phyloP scores from a whole-genome alignment of 2,888 invertebrate species.

The Enchytraeus crypticus region DNA sequence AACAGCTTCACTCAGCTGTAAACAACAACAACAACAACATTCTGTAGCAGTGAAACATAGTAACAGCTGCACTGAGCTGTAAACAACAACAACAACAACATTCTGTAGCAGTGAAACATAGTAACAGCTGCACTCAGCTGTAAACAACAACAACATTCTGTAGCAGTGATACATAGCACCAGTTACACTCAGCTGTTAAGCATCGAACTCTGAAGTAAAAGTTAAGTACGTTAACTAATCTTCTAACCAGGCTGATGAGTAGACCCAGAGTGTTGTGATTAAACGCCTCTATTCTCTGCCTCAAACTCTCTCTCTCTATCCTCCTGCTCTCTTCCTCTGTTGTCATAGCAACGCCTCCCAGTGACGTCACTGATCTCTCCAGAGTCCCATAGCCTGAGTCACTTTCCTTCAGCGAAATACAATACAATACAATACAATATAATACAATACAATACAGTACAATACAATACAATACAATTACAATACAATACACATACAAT shows the following conservation, averaged over 20 bases:
- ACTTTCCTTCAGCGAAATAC: constrained; percentile 25
- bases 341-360: background rate
- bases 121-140: too few species aligned
- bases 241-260: constrained; percentile 46
- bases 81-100: too few species aligned
- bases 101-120: background rate
- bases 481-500: background rate
- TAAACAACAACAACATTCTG: too few species aligned
- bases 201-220: too few species aligned
- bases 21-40: too few species aligned
- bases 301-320: constrained; percentile 43
- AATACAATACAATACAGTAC: background rate
- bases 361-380: background rate
- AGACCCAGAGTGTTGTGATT: constrained; percentile 48
- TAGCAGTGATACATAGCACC: too few species aligned
- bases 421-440: background rate
- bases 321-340: constrained; percentile 39
- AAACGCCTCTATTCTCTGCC: constrained; percentile 47
- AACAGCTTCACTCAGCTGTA: too few species aligned
- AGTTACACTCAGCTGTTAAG: too few species aligned
- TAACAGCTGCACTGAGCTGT: too few species aligned
- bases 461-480: background rate
- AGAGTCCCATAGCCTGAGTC: constrained; percentile 25
- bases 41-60: too few species aligned
- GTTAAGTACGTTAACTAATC: background rate